Conservation (phyloP, 2,797 vertebrate species). For the Schizopygopsis pylzovi region DNA sequence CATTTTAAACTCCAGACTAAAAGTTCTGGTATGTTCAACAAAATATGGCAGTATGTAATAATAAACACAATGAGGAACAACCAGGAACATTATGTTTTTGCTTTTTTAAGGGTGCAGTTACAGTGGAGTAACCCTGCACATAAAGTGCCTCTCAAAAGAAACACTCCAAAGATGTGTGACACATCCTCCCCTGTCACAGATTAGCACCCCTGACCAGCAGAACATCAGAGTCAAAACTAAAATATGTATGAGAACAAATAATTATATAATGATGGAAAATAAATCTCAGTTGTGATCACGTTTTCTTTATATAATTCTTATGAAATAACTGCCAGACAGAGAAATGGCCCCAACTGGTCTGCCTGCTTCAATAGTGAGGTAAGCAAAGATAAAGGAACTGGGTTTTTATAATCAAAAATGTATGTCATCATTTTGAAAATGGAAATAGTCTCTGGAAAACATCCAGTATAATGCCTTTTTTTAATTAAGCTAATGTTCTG, state of each 20-base stretch:
- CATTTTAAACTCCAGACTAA: not conserved
- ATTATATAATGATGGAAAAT: constrained; percentile 35
- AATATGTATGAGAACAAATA: constrained; percentile 39
- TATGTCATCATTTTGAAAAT: not conserved
- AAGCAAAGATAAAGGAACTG: constrained; percentile 7
- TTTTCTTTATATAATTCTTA: constrained; percentile 54
- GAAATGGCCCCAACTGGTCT: constrained; percentile 52
- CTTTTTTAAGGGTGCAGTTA: not conserved
- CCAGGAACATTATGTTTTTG: not conserved
- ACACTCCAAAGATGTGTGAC: not conserved
- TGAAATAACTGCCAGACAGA: constrained; percentile 36
- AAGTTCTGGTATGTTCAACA: not conserved
- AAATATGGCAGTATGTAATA: constrained; percentile 1
- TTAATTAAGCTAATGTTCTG: not conserved
- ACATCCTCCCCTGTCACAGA: constrained; percentile 25
- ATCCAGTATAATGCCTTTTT: constrained; percentile 10
- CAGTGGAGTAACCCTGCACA: not conserved
- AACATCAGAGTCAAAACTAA: constrained; percentile 35
- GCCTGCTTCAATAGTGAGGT: constrained; percentile 15
- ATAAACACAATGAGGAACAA: constrained; percentile 19
- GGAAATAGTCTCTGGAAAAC: constrained; percentile 30
- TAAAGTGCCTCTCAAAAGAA: not conserved
- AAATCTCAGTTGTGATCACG: constrained; percentile 32
- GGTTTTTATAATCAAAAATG: not conserved
- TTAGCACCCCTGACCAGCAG: constrained; percentile 11